Percentiles rank a stretch among this genome's conserved stretches.
Evolutionary conservation across 2,888 invertebrate species (phyloP).

Genomic region (Conomelus anceps): DNA sequence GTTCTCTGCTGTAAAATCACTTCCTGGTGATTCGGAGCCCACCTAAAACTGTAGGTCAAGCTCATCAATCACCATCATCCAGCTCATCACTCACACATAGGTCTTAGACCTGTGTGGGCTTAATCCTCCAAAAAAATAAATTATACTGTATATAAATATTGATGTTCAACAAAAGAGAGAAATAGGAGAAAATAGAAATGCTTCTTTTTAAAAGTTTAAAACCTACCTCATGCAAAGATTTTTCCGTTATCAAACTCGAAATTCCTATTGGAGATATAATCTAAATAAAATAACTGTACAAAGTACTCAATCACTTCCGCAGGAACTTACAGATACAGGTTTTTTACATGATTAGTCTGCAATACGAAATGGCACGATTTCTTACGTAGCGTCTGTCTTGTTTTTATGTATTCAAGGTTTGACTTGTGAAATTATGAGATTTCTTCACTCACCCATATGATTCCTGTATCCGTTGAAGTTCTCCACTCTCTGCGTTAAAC

Average conservation of each 20-base stretch:
- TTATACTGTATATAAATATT: no score
- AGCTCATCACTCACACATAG: no score
- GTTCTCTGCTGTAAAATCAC: no score
- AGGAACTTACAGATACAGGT: background rate
- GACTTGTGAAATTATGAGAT: background rate
- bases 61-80: no score
- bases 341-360: background rate
- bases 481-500: background rate
- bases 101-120: no score
- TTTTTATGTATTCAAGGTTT: background rate
- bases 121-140: no score
- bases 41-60: no score
- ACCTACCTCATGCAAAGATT: background rate
- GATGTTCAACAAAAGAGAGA: background rate
- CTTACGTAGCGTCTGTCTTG: background rate
- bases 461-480: background rate
- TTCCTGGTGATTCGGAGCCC: no score
- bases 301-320: background rate
- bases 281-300: background rate
- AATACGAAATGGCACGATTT: background rate
- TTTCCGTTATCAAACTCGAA: background rate
- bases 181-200: background rate
- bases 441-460: background rate
- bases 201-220: no score
- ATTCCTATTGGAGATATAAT: background rate